These are phyloP conservation scores for Osmerus mordax DNA, from an alignment of 2,113 vertebrate genomes.

Conservation along the genomic window DNA sequence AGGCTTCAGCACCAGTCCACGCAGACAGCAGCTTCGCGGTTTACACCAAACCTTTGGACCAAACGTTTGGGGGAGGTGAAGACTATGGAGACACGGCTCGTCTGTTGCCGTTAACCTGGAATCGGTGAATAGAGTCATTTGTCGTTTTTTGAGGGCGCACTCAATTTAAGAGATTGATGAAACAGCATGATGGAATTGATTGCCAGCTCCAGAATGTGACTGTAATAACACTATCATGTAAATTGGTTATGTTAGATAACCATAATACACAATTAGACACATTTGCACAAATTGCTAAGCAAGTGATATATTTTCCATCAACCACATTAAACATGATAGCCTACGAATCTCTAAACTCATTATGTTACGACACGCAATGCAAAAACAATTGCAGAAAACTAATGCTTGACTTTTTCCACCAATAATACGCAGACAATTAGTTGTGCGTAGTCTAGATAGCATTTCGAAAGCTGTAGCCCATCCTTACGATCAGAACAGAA, in stretches of 20 bases:
- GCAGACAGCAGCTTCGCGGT: slow-evolving; percentile 95
- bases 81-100: slow-evolving; percentile 52
- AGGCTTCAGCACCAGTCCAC: slow-evolving; percentile 88
- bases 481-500: background rate
- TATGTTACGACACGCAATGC: slow-evolving; percentile 21
- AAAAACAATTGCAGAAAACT: slow-evolving; percentile 43
- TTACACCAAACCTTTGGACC: slow-evolving; percentile 58
- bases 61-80: slow-evolving; percentile 50
- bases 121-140: slow-evolving; percentile 51
- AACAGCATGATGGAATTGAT: slow-evolving; percentile 30
- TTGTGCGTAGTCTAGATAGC: background rate
- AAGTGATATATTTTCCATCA: background rate
- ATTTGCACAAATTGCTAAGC: no score
- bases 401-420: slow-evolving; percentile 40
- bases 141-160: slow-evolving; percentile 34
- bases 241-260: no score
- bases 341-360: slow-evolving; percentile 30
- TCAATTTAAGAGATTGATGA: slow-evolving; percentile 35
- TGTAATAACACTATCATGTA: background rate
- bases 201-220: slow-evolving; percentile 1
- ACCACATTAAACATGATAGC: slow-evolving; percentile 5
- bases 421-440: slow-evolving; percentile 34
- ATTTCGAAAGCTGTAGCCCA: background rate
- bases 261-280: no score
- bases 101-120: slow-evolving; percentile 68